Percentiles rank a stretch among this genome's conserved stretches.
phyloP scores from a whole-genome alignment of 2,888 invertebrate species.

The Dendrolimus houi region DNA sequence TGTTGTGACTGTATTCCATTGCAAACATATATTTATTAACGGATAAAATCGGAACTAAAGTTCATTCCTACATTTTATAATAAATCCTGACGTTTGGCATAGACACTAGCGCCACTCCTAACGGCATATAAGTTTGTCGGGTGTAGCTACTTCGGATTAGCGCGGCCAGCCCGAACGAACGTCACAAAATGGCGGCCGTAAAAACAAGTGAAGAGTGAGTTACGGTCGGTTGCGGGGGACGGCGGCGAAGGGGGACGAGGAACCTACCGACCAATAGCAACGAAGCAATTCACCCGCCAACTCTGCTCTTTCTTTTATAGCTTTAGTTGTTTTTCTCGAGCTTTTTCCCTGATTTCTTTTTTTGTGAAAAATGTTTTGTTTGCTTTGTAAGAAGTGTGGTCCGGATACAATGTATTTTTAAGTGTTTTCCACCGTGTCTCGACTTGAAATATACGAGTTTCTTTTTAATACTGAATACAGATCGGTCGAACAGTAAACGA shows the following conservation, averaged over 20 bases:
- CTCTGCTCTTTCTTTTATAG: slow-evolving; percentile 74
- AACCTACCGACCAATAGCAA: slow-evolving; percentile 57
- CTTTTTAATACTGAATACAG: slow-evolving; percentile 14
- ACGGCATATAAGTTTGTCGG: background rate
- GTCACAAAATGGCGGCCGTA: slow-evolving; percentile 76
- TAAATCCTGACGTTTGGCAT: background rate
- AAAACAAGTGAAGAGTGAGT: slow-evolving; percentile 76
- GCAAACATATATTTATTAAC: background rate
- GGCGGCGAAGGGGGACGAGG: slow-evolving; percentile 23
- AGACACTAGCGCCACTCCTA: background rate
- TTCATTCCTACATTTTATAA: background rate
- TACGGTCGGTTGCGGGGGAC: slow-evolving; percentile 49
- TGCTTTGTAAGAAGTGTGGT: slow-evolving; percentile 53
- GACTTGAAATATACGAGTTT: slow-evolving; percentile 9
- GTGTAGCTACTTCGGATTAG: slow-evolving; percentile 50
- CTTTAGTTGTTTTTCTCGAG: slow-evolving; percentile 68
- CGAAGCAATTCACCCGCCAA: slow-evolving; percentile 59
- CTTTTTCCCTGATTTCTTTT: slow-evolving; percentile 69
- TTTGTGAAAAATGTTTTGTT: slow-evolving; percentile 65
- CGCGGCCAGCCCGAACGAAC: slow-evolving; percentile 66
- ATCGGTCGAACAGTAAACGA: background rate
- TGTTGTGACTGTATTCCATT: background rate
- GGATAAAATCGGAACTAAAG: background rate
- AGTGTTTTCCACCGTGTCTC: slow-evolving; percentile 44
- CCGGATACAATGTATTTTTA: slow-evolving; percentile 59